A percentile compares a stretch with the other conserved stretches of the same genome.
These are phyloP conservation scores for Hycleus cichorii DNA, from an alignment of 1,140 invertebrate genomes.

Conservation along the genomic window DNA sequence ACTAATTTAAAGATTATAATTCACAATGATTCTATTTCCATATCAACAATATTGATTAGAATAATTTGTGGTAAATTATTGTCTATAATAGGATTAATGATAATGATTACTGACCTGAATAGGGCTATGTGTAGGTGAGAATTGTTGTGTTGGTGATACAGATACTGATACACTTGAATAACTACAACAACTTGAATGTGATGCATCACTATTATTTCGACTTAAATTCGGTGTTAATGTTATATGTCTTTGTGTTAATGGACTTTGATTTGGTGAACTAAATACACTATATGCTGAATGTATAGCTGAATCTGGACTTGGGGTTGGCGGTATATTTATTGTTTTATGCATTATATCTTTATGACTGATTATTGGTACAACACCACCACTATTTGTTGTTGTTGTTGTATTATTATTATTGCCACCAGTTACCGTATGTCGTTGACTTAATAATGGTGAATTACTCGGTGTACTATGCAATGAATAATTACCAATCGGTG, in stretches of 20 bases:
- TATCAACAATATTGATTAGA: too few relatives aligned
- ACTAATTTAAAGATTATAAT: too few relatives aligned
- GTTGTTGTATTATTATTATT: not conserved
- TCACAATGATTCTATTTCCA: too few relatives aligned
- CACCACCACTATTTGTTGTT: not conserved
- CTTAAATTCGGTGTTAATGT: conserved; percentile 68
- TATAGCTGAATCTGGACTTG: conserved; percentile 76
- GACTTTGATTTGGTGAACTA: conserved; percentile 76
- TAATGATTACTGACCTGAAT: conserved; percentile 52
- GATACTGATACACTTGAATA: conserved; percentile 61
- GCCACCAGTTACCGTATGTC: conserved; percentile 40
- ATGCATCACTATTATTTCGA: conserved; percentile 88
- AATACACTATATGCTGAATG: conserved; percentile 77
- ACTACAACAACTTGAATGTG: conserved; percentile 67
- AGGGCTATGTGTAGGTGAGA: conserved; percentile 76
- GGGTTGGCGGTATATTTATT: conserved; percentile 52
- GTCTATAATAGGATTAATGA: too few relatives aligned
- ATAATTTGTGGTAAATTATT: too few relatives aligned
- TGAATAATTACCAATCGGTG: conserved; percentile 50
- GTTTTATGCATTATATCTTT: conserved; percentile 46
- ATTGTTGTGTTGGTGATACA: conserved; percentile 47
- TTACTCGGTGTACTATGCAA: conserved; percentile 54
- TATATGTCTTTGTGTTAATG: conserved; percentile 72
- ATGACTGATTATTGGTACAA: conserved; percentile 49
- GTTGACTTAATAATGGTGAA: conserved; percentile 55